These are phyloP conservation scores for Micrastur ruficollis DNA, from an alignment of 2,797 vertebrate species.

Conservation along the genomic window DNA sequence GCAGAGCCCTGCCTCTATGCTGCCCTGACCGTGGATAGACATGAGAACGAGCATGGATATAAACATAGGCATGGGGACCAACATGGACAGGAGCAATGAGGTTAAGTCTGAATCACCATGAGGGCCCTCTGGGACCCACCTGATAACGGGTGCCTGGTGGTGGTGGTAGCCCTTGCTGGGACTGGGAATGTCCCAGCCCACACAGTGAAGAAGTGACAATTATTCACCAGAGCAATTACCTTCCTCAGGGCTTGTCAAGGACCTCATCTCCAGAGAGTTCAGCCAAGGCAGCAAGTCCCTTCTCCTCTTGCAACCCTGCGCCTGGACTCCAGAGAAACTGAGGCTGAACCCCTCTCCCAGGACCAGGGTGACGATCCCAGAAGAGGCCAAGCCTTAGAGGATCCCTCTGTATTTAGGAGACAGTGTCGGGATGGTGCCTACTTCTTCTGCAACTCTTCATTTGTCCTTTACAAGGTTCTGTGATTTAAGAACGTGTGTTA, in stretches of 20 bases:
- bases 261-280: not conserved
- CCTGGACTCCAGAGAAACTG: not conserved
- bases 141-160: not conserved
- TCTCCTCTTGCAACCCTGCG: not conserved
- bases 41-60: not conserved
- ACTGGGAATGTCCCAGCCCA: not conserved
- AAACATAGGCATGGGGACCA: fast-evolving
- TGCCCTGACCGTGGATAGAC: not conserved
- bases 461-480: slow-evolving; percentile 76
- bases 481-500: slow-evolving; percentile 73
- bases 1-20: not conserved
- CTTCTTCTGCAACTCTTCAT: slow-evolving; percentile 49
- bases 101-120: not conserved
- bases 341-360: not conserved
- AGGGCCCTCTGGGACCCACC: not conserved
- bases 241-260: not conserved
- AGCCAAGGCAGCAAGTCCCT: not conserved
- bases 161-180: fast-evolving
- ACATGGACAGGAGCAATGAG: not conserved
- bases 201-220: not conserved
- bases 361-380: not conserved
- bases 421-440: not conserved
- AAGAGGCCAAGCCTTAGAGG: not conserved
- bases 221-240: not conserved
- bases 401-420: not conserved